Conservation (phyloP, 2,113 vertebrate genomes). For the Sardina pilchardus region DNA sequence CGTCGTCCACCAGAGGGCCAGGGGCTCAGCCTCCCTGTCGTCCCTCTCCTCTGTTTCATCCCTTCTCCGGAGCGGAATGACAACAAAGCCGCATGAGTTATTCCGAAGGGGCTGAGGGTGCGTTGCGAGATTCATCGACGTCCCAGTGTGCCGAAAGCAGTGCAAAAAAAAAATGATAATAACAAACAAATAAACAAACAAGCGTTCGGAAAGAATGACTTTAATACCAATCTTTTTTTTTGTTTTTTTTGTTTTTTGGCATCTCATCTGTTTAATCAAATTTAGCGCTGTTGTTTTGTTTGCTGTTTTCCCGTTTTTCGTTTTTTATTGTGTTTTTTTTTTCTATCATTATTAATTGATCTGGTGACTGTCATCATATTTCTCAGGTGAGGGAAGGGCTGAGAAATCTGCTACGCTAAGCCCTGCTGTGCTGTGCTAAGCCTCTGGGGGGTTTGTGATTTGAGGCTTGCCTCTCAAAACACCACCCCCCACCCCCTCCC, state of each 20-base stretch:
- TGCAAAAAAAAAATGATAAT: background rate
- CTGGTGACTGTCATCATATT: constrained; percentile 15
- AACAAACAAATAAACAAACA: background rate
- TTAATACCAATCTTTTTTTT: background rate
- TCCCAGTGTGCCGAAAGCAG: background rate
- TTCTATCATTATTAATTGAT: background rate
- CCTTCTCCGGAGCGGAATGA: background rate
- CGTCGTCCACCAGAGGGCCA: background rate
- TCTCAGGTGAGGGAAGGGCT: background rate
- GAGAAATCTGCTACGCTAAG: background rate
- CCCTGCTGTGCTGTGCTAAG: background rate
- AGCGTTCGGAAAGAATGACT: background rate
- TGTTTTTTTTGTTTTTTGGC: background rate
- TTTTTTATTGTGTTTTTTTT: background rate
- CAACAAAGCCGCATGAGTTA: background rate
- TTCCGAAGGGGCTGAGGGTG: background rate
- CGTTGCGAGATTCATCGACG: background rate
- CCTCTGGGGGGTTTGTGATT: background rate
- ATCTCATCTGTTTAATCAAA: background rate
- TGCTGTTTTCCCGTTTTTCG: background rate
- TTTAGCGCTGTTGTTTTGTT: background rate
- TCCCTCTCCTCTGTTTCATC: background rate
- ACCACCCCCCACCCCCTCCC: no score
- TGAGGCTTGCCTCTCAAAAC: background rate
- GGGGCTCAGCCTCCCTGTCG: background rate